phyloP scores from a whole-genome alignment of 2,888 invertebrate genomes.

The Erebia aethiops region DNA sequence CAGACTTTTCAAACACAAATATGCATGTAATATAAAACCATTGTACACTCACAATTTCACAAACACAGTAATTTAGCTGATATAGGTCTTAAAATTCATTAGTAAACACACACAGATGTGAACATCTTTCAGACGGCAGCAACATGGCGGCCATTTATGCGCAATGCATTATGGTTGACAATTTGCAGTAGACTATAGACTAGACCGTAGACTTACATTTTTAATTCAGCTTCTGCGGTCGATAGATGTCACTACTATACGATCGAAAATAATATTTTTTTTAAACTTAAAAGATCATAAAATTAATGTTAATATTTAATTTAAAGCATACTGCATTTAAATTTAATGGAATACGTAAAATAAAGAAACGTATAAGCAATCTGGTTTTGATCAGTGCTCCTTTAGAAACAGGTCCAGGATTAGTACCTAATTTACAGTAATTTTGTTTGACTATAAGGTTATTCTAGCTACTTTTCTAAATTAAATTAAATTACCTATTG shows the following conservation, averaged over 20 bases:
- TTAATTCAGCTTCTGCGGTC: conserved; percentile 48
- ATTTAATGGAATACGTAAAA: no score
- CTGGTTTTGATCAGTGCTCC: no score
- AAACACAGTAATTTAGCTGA: conserved; percentile 79
- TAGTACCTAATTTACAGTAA: no score
- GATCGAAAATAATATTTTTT: not conserved
- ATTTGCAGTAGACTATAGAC: conserved; percentile 79
- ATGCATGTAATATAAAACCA: conserved; percentile 78
- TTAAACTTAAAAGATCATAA: not conserved
- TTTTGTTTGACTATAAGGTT: no score
- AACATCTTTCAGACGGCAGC: conserved; percentile 84
- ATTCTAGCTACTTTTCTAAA: no score
- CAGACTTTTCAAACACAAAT: conserved; percentile 76
- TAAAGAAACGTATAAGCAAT: no score
- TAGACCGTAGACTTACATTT: conserved; percentile 57
- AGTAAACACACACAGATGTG: conserved; percentile 83
- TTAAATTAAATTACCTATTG: no score
- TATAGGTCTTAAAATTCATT: conserved; percentile 80
- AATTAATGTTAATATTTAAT: no score
- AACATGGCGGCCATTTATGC: conserved; percentile 84
- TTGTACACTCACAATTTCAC: conserved; percentile 83
- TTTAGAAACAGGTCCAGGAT: no score
- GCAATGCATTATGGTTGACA: conserved; percentile 84
- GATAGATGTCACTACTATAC: conserved; percentile 53
- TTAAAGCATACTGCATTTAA: no score